phyloP scores from a whole-genome alignment of 2,888 invertebrate species.

The Morpho deidamia region DNA sequence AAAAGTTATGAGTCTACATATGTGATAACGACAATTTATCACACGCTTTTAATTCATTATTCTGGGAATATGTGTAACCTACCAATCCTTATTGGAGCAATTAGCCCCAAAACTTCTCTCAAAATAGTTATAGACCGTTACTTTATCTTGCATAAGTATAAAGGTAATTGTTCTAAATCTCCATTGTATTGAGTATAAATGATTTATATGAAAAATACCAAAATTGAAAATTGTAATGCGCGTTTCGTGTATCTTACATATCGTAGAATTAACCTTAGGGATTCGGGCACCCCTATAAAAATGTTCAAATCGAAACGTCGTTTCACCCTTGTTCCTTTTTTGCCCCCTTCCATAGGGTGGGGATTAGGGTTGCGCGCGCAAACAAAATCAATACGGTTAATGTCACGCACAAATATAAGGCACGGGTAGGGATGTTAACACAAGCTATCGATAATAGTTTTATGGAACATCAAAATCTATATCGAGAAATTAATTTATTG shows the following conservation, averaged over 20 bases:
- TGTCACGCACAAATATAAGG: slow-evolving; percentile 70
- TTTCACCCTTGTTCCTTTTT: slow-evolving; percentile 62
- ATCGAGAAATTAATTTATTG: background rate
- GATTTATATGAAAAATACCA: slow-evolving; percentile 4
- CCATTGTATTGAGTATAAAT: no score
- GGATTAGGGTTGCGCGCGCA: slow-evolving; percentile 64
- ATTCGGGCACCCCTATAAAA: slow-evolving; percentile 66
- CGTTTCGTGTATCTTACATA: slow-evolving; percentile 29
- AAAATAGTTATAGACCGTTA: no score
- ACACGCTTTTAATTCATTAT: no score
- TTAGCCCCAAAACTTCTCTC: no score
- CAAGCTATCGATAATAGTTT: slow-evolving; percentile 42
- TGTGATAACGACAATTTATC: no score
- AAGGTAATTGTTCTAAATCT: no score
- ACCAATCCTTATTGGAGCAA: no score
- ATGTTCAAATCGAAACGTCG: slow-evolving; percentile 70
- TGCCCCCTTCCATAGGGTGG: slow-evolving; percentile 38
- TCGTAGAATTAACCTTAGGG: slow-evolving; percentile 63
- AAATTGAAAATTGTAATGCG: slow-evolving; percentile 23
- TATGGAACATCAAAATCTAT: background rate
- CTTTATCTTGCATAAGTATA: no score
- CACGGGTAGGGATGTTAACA: slow-evolving; percentile 59
- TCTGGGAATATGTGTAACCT: no score
- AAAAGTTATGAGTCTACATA: no score
- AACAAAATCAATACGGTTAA: slow-evolving; percentile 69